These are phyloP conservation scores for Drosophila nigrodunni DNA, from an alignment of 1,140 invertebrate species.

Conservation along the genomic window DNA sequence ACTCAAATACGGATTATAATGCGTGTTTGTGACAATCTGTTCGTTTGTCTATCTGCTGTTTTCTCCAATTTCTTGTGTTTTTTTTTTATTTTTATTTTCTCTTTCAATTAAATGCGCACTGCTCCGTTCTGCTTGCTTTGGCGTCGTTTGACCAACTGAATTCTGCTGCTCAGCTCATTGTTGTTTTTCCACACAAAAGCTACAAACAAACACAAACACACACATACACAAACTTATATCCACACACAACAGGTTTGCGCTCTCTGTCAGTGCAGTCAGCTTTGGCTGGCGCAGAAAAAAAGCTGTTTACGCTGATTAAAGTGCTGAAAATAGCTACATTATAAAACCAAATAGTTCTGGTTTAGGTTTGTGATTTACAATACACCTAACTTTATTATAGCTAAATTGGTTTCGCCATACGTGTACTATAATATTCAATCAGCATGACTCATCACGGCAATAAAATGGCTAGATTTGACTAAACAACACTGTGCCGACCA, in stretches of 20 bases:
- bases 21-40: neutral
- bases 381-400: no score
- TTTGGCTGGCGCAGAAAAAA: no score
- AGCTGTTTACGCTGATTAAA: no score
- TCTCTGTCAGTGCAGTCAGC: neutral
- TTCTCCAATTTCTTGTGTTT: slow-evolving; percentile 39
- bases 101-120: neutral
- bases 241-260: slow-evolving; percentile 17
- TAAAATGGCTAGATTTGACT: no score
- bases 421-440: no score
- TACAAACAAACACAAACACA: neutral
- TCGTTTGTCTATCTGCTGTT: slow-evolving; percentile 3
- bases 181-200: slow-evolving; percentile 18
- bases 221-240: neutral
- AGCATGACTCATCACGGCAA: no score
- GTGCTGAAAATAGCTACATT: no score
- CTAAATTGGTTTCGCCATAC: no score
- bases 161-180: slow-evolving; percentile 9
- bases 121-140: slow-evolving; percentile 16
- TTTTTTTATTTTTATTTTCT: slow-evolving; percentile 3
- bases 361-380: no score
- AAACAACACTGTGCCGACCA: no score
- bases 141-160: slow-evolving; percentile 50
- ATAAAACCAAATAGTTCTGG: no score
- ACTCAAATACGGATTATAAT: slow-evolving; percentile 12